These are phyloP conservation scores for Penaeus vannamei DNA, from an alignment of 1,140 invertebrate species.

Conservation along the genomic window DNA sequence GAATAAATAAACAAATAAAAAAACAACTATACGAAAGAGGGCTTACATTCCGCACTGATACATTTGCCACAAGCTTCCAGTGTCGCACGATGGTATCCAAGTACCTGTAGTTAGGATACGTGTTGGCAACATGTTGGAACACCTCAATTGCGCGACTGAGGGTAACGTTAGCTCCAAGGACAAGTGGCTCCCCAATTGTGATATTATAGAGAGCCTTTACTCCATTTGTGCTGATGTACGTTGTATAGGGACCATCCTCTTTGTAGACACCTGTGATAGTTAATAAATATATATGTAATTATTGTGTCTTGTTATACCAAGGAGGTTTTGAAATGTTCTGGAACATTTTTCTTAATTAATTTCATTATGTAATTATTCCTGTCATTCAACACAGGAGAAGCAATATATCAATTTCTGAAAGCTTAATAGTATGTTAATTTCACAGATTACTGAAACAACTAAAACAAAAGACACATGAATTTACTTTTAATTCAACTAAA, in stretches of 20 bases:
- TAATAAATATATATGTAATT: not conserved
- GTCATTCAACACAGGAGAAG: too few species aligned
- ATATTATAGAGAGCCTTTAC: conserved; percentile 69
- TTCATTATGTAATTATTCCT: too few species aligned
- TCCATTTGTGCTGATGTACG: conserved; percentile 71
- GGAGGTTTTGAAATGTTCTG: too few species aligned
- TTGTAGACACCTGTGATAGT: conserved; percentile 71
- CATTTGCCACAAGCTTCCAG: conserved; percentile 63
- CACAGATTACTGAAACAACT: too few species aligned
- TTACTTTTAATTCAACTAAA: too few species aligned
- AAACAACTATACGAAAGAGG: not conserved
- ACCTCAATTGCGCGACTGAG: conserved; percentile 67
- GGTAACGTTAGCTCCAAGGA: conserved; percentile 67
- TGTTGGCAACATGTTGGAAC: conserved; percentile 47
- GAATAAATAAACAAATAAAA: not conserved
- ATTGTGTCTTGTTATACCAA: too few species aligned
- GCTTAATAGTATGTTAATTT: too few species aligned
- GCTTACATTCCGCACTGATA: conserved; percentile 66
- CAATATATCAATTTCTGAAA: too few species aligned
- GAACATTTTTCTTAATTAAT: too few species aligned
- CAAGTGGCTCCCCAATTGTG: conserved; percentile 26
- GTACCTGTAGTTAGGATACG: conserved; percentile 57
- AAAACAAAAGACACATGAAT: too few species aligned
- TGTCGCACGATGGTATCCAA: conserved; percentile 47
- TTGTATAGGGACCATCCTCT: conserved; percentile 71